A percentile compares a stretch with the other conserved stretches of the same genome.
phyloP scores from a whole-genome alignment of 2,113 vertebrate species.

The Ptychochromis oligacanthus region DNA sequence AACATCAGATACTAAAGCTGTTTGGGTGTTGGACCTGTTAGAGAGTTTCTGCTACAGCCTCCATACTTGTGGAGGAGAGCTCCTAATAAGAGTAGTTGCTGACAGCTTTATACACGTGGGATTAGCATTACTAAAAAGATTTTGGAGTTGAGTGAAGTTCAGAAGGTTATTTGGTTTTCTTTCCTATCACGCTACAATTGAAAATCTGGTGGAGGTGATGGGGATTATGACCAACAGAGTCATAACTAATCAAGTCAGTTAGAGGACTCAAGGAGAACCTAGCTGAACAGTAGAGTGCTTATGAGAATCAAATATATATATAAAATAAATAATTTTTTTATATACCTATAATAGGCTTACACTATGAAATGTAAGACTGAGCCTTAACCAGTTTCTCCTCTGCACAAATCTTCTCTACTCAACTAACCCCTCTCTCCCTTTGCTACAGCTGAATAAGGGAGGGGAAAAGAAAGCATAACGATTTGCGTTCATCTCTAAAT shows the following conservation, averaged over 20 bases:
- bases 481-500: not conserved
- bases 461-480: not conserved
- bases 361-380: not conserved
- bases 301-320: not conserved
- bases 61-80: not conserved
- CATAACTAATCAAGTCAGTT: slow-evolving; percentile 32
- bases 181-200: not conserved
- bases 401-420: not conserved
- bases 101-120: not conserved
- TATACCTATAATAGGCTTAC: slow-evolving; percentile 16
- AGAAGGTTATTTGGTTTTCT: slow-evolving; percentile 1
- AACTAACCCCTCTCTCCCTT: not conserved
- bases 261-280: slow-evolving; percentile 5
- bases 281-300: not conserved
- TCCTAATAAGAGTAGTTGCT: not conserved
- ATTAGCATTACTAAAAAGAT: slow-evolving; percentile 18
- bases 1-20: not conserved
- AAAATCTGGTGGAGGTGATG: slow-evolving; percentile 11
- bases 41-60: not conserved
- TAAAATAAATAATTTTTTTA: slow-evolving; percentile 21
- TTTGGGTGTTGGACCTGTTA: not conserved
- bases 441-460: not conserved
- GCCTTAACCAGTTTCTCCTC: not conserved
- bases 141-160: slow-evolving; percentile 1
- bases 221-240: slow-evolving; percentile 11